These are phyloP conservation scores for Steatornis caripensis DNA, from an alignment of 2,113 vertebrate species.

Conservation along the genomic window DNA sequence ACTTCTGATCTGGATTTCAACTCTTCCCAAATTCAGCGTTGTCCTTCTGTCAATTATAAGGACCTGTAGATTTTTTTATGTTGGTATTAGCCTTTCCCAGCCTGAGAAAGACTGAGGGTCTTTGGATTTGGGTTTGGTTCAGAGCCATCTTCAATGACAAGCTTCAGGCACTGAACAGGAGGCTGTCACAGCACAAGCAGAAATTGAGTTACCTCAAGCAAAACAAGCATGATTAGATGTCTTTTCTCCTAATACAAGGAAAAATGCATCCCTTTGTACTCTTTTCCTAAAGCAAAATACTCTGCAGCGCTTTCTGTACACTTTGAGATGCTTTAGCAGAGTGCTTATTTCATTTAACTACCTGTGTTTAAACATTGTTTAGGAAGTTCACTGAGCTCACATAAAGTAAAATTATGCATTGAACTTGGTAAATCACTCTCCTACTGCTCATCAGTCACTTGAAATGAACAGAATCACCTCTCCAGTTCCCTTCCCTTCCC, in stretches of 20 bases:
- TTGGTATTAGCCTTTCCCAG: neutral
- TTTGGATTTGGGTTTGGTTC: neutral
- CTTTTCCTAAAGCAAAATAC: neutral
- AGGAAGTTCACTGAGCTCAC: neutral
- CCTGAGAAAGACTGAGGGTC: neutral
- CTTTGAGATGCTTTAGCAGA: neutral
- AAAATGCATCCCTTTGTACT: neutral
- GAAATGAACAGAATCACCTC: neutral
- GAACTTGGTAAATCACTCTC: neutral
- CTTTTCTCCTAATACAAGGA: neutral
- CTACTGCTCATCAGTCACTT: neutral
- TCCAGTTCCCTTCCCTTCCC: too few species aligned
- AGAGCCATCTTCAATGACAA: neutral
- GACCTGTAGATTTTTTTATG: neutral
- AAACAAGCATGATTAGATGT: slow-evolving; percentile 6
- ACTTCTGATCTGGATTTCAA: neutral
- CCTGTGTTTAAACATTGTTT: neutral
- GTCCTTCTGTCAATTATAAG: neutral
- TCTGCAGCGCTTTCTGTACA: neutral
- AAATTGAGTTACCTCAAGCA: neutral
- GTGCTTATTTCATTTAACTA: neutral
- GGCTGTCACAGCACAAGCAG: neutral
- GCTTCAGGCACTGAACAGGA: neutral
- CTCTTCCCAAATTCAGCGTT: neutral
- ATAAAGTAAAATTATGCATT: neutral